Base-by-base conservation (phyloP, 2,888 invertebrate species). In the Bedellia somnulentella region DNA sequence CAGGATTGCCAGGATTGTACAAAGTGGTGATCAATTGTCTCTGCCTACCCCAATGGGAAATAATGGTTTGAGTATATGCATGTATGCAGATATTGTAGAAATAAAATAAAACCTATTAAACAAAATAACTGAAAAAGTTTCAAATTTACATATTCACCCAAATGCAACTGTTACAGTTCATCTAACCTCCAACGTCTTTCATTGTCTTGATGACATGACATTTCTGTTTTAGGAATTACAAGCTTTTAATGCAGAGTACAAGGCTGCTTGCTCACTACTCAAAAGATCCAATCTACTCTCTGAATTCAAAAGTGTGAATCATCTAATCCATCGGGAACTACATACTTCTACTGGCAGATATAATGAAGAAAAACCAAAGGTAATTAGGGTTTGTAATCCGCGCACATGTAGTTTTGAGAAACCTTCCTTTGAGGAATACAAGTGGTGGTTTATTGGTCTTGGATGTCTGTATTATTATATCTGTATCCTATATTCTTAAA, bases 221-320 rank as follows among this genome's bases (percentile, higher is more conserved):
- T 37, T 36, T 29, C 26, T 31, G 28, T 48, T 46, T 14, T 49
- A 73, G 73, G 44, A 51, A 45, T 39, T 61, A 13, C 44, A 42
- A 12, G 44, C 51, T 2, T 57, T 78, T 17, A 58, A 73, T 43
- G 68, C 54, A 30, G 83, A 85, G 55, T 81, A 77, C 40, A 67
- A 68, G 43, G 80, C 81, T 24, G 75, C 80, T n/a, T 71, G 71
- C 45, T 51, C 67, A 1, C 41, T 83, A 33, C 41, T 82, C 13
- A 57, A 55, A 24, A 60, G 82, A 32, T 82, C 82, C 4, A 75
- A 78, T 33, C 45, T 80, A 14, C 58, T 66, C 2, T 44, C 52
- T 35, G 33, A 71, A 6, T 48, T 48, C 34, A 44, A 58, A 24
- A 34, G 73, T 5, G 39, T 47, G 1, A 43, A 42, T 12, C 38